Conservation (phyloP, 2,113 vertebrate species). For the Rana temporaria region DNA sequence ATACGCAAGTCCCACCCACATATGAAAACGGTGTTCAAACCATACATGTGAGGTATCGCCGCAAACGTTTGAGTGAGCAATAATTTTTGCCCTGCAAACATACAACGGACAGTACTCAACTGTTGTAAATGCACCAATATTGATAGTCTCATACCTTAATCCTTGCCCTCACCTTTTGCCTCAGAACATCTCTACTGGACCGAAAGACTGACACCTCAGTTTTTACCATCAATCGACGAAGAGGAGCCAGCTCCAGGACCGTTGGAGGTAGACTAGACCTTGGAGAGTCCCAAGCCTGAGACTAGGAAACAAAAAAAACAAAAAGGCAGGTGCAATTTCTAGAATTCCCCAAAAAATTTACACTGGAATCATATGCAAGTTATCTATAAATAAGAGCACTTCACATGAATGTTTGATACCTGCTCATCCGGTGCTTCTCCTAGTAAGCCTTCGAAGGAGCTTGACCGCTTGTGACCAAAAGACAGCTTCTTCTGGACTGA, state of each 20-base stretch:
- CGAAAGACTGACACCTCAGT: slow-evolving; percentile 44
- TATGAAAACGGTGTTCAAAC: no score
- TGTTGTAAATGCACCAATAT: no score
- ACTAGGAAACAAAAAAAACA: no score
- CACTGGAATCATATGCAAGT: neutral
- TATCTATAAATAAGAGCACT: no score
- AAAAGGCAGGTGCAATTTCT: neutral
- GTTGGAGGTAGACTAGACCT: slow-evolving; percentile 48
- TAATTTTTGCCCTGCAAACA: no score
- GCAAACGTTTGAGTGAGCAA: no score
- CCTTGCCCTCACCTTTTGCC: slow-evolving; percentile 61
- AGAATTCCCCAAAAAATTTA: no score
- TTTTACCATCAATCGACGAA: slow-evolving; percentile 49
- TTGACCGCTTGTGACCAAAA: slow-evolving; percentile 55
- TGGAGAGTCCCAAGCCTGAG: slow-evolving; percentile 40
- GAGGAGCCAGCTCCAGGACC: slow-evolving; percentile 66
- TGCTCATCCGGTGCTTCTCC: slow-evolving; percentile 4
- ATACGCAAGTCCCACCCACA: no score
- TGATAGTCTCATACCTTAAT: neutral
- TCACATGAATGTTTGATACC: neutral
- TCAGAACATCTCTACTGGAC: slow-evolving; percentile 47
- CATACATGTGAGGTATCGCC: no score
- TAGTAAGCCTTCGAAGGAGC: slow-evolving; percentile 58
- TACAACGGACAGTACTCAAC: no score
- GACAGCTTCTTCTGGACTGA: slow-evolving; percentile 22